Conservation (phyloP, 2,113 vertebrate species). For the Chlorodrepanis virens region DNA sequence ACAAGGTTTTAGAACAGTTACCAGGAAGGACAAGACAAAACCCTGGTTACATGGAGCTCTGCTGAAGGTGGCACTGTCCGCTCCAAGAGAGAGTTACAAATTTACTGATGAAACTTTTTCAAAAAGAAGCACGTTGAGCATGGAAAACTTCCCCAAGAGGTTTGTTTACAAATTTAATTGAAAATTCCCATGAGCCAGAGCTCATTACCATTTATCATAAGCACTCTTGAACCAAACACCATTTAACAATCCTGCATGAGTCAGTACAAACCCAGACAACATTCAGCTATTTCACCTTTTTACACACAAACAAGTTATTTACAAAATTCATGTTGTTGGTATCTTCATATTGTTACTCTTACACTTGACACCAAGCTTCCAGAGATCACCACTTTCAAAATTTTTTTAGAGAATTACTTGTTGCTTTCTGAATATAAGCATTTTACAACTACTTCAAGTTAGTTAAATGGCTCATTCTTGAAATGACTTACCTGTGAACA, state of each 20-base stretch:
- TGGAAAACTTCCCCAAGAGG: background rate
- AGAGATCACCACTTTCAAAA: background rate
- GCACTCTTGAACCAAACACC: background rate
- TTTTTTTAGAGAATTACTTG: background rate
- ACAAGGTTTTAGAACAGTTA: no score
- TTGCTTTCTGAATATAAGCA: background rate
- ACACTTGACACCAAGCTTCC: background rate
- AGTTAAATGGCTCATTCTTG: background rate
- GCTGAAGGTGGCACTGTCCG: rapidly evolving
- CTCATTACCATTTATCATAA: background rate
- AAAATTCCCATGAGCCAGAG: background rate
- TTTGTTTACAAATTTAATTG: conserved; percentile 26
- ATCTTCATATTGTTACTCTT: background rate
- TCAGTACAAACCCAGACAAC: background rate
- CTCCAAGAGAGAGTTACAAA: background rate
- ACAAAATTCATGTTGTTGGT: background rate
- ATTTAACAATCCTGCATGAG: background rate
- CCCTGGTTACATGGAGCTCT: background rate
- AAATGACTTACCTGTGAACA: background rate
- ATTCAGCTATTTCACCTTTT: background rate
- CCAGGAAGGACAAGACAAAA: rapidly evolving
- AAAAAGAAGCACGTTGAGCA: background rate
- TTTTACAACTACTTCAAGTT: background rate
- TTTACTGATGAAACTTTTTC: background rate
- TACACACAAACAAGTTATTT: background rate